Evolutionary conservation across 2,797 vertebrate genomes (phyloP), one percentile per base, ranked within the genome.

Genomic region (Gallirallus australis): DNA sequence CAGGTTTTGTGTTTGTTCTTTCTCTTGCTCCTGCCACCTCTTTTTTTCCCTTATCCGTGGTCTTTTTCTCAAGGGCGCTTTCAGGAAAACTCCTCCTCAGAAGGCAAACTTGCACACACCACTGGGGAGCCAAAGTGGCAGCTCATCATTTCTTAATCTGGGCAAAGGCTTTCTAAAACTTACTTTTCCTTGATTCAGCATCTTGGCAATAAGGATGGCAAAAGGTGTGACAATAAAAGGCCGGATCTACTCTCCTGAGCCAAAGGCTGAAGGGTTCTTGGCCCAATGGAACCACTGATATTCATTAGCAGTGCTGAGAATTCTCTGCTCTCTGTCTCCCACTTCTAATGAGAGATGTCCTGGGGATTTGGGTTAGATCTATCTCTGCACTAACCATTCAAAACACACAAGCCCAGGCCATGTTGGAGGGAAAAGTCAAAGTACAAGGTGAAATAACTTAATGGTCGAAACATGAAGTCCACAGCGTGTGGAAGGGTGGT

Each of bases 1-100:
- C 78, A 82, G 65, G 15, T 85, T 71, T 89, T 78, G 54, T 93
- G 11, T 83, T 93, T 83, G 73, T 54, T 79, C 86, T 56, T 79
- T 59, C 40, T 78, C 61, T 65, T 4, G 0, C 37, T 69, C 24
- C 48, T 81, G 20, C 42, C 76, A 68, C 42, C 68, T 64, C 21
- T 19, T 27, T 52, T 11, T 47, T 56, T 12, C 21, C 18, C 47
- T 47, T 47, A 71, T 56, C 52, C 28, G 6, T 24, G 28, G 75
- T 27, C 52, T 63, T 83, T 54, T 56, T 76, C 64, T 86, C 28
- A 39, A 60, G 39, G 42, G 37, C 2, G 0, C 70, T n/a, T 11
- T 57, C 56, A 48, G 40, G 57, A 66, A 69, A 81, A 56, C 30
- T n/a, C 56, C 31, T 63, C 73, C 52, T 60, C 16, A 19, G 16